Evolutionary conservation across 1,140 invertebrate genomes (phyloP), one percentile per base, ranked within the genome.

Genomic region (Dendrolimus punctatus): DNA sequence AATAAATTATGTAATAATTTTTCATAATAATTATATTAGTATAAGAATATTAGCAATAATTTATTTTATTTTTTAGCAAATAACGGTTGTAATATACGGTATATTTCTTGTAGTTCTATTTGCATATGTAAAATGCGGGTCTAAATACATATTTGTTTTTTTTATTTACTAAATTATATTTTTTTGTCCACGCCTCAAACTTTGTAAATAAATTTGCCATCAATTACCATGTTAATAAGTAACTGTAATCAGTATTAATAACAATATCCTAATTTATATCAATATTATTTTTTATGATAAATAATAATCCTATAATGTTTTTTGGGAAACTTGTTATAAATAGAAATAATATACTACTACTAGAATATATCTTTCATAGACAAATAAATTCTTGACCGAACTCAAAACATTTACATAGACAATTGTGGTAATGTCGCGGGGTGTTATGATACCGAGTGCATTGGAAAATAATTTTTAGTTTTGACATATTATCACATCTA

Each of bases 221-320:
- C 68, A 69, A 72, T 75, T 81, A 80, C 72, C 73, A 77, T 80
- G 67, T 65, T 62, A 65, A 64, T 79, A 74, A 70, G 70, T 77
- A 76, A 79, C 60, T 79, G 68, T 80, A 82, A 84, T 84, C 80
- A 84, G 80, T 84, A 84, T 84, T 84, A 84, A 77, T 73, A 23
- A 71, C 67, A 73, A 74, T 78, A 71, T 73, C 66, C 60, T 79
- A 74, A 80, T 79, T 80, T 76, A 77, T 78, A 65, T 71, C 53
- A 66, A 72, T 42, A 60, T 45, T 57, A 49, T 52, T 55, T 57
- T 54, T 58, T 56, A 53, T 45, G 49, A 49, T 51, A 45, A 60
- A 58, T 49, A 40, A 49, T 51, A 23, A 23, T 23, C 23, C 37
- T 6, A 37, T 40, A 46, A 40, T 58, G 40, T 46, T 55, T 41